Evolutionary conservation across 1,140 invertebrate genomes (phyloP), one percentile per base, ranked within the genome.

Genomic region (Battus philenor): DNA sequence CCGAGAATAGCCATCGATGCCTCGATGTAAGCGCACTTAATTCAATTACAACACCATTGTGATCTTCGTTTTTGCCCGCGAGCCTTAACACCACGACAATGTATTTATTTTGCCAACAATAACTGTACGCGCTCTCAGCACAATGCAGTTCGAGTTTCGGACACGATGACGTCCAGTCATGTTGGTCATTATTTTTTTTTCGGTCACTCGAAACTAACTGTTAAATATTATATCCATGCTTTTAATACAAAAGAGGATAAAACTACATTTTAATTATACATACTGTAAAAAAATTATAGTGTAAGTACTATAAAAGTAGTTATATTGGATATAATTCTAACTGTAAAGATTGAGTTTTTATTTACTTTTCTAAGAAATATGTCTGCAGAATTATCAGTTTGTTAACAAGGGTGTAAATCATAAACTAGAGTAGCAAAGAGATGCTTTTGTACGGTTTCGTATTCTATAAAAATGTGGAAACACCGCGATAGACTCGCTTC

Each of bases 41-140:
- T 80, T 80, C 73, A 76, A 83, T 83, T 80, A 80, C 51, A 59
- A 26, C 6, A 16, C 56, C 38, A 71, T 74, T 75, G 67, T 75
- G 36, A 47, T 24, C 32, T 46, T 16, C 49, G 58, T 73, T 73
- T 77, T 77, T 78, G 68, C 68, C 52, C 50, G 52, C 39, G 12
- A 54, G 53, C 50, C 53, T 60, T 68, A 59, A 67, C 49, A 64
- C 48, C 47, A 33, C 49, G 65, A 78, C 74, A 82, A 76, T 68
- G 46, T 50, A 62, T 58, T 68, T 81, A 81, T 83, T 83, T 81
- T 78, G 79, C 63, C 75, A 81, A 83, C 77, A 83, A 77, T 81
- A 75, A 78, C 72, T 68, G 68, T 72, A 68, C 64, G 20, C 6
- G 6, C 63, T 48, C 29, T 17, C 47, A 44, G 47, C 52, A 74